Conservation (phyloP, 64 coral and sea anemone genomes). For the Orbicella faveolata region DNA sequence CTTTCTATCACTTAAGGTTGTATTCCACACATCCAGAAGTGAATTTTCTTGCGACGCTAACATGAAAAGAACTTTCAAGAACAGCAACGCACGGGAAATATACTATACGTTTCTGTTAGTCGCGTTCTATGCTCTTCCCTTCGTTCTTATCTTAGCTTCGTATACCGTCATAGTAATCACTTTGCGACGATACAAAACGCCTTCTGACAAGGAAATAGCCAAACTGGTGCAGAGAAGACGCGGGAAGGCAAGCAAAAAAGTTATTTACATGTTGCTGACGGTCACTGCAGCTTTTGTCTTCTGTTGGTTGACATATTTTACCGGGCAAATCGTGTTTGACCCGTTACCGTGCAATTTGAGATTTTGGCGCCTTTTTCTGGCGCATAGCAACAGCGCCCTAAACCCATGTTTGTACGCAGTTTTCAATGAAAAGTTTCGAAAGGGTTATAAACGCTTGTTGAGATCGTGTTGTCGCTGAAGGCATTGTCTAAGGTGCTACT, state of each 20-base stretch:
- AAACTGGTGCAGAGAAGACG: not conserved
- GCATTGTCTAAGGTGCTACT: no score
- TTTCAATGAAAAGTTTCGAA: constrained; percentile 43
- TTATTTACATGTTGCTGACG: constrained; percentile 34
- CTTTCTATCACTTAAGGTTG: constrained; percentile 1
- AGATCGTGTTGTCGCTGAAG: not conserved
- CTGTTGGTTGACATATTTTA: constrained; percentile 61
- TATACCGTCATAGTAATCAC: constrained; percentile 21
- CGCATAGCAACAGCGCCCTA: constrained; percentile 51
- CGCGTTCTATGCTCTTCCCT: constrained; percentile 46
- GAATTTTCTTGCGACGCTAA: constrained; percentile 1
- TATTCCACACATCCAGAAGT: not conserved
- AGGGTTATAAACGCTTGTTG: constrained; percentile 4
- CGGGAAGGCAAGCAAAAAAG: constrained; percentile 17
- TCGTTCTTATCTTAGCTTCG: constrained; percentile 17
- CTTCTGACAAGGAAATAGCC: not conserved
- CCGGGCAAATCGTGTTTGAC: constrained; percentile 30
- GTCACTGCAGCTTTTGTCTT: constrained; percentile 36
- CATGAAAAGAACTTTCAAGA: constrained; percentile 14
- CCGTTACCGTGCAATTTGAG: constrained; percentile 17
- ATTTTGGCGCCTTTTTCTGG: constrained; percentile 66
- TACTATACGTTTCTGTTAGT: constrained; percentile 49
- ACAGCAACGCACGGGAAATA: constrained; percentile 6
- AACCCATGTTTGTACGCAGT: constrained; percentile 48
- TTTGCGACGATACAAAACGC: not conserved